Conservation (phyloP, 1,140 invertebrate species). For the Zophobas morio region DNA sequence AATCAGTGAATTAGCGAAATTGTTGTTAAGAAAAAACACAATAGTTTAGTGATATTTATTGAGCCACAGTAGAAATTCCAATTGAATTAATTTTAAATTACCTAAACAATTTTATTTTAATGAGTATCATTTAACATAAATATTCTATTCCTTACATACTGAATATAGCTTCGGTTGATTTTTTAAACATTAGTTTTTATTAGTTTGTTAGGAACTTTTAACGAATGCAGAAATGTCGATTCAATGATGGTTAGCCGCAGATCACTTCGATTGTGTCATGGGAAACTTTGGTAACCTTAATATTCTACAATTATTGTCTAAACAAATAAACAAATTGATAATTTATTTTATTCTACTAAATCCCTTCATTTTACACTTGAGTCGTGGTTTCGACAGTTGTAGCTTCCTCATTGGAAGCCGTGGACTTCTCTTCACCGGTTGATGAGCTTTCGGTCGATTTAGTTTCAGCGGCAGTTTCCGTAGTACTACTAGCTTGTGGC, state of each 20-base stretch:
- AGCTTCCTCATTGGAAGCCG: background rate
- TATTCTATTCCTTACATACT: no score
- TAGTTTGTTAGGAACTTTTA: constrained; percentile 47
- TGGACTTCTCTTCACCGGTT: constrained; percentile 3
- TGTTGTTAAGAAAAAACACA: no score
- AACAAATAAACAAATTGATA: background rate
- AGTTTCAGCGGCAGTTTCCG: background rate
- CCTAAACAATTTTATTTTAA: no score
- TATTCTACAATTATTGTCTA: constrained; percentile 11
- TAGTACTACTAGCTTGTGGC: constrained; percentile 2
- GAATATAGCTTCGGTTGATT: background rate
- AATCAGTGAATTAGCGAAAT: no score
- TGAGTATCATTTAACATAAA: no score
- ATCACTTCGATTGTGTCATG: background rate
- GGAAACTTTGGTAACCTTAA: constrained; percentile 36
- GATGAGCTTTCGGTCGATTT: background rate
- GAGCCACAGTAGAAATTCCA: no score
- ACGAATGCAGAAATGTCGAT: constrained; percentile 5
- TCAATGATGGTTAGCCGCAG: constrained; percentile 13
- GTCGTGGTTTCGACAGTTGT: constrained; percentile 32
- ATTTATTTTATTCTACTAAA: constrained; percentile 16
- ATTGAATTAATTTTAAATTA: no score
- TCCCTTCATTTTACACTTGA: constrained; percentile 28
- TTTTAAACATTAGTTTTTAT: constrained; percentile 22
- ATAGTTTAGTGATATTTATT: no score